phyloP scores from a whole-genome alignment of 2,797 vertebrate species.

The Monodelphis domestica region DNA sequence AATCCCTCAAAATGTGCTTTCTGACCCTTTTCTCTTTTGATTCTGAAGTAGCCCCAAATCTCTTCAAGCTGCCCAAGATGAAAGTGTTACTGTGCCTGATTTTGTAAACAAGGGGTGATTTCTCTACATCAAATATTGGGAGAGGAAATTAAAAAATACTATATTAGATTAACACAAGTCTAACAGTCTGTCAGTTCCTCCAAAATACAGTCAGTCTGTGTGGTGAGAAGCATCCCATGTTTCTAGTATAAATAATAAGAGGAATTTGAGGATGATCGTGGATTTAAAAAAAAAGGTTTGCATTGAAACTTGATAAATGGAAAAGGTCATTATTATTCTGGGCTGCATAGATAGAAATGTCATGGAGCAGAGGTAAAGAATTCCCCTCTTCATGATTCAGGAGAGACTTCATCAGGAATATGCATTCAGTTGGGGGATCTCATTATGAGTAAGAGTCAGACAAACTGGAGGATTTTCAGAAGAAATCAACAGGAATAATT shows the following conservation, averaged over 20 bases:
- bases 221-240: conserved; percentile 26
- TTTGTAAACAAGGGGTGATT: neutral
- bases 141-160: neutral
- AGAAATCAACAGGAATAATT: conserved; percentile 81
- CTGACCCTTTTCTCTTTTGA: conserved; percentile 59
- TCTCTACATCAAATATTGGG: neutral
- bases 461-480: conserved; percentile 68
- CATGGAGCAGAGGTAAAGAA: conserved; percentile 55
- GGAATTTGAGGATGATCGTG: conserved; percentile 56
- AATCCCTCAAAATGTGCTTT: conserved; percentile 11
- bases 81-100: conserved; percentile 23
- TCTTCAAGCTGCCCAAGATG: neutral
- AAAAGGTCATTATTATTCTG: conserved; percentile 73
- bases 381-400: conserved; percentile 69
- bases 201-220: conserved; percentile 34
- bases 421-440: conserved; percentile 78
- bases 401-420: conserved; percentile 61
- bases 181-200: conserved; percentile 58
- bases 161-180: conserved; percentile 46
- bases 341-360: conserved; percentile 48
- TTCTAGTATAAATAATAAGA: conserved; percentile 65
- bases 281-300: neutral
- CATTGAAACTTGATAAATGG: conserved; percentile 48
- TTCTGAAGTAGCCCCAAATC: conserved; percentile 47
- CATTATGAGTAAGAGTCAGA: conserved; percentile 76